Percentiles rank a stretch among this genome's conserved stretches.
phyloP scores from a whole-genome alignment of 1,140 invertebrate species.

The Tetragonula clypearis region DNA sequence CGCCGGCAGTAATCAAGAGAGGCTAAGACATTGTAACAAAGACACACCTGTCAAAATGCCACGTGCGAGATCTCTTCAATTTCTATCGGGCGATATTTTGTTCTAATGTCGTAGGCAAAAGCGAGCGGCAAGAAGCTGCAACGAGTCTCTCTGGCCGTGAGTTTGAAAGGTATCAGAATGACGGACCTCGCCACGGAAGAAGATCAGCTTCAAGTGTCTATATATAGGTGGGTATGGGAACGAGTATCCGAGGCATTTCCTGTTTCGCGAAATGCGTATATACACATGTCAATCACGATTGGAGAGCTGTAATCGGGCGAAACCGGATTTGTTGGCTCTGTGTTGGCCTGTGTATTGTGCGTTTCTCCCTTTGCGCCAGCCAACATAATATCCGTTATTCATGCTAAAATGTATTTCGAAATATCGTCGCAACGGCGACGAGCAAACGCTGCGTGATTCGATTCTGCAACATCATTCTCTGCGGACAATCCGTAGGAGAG shows the following conservation, averaged over 20 bases:
- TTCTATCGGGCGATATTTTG: not conserved
- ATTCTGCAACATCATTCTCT: conserved; percentile 42
- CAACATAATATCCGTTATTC: conserved; percentile 40
- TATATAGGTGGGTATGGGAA: conserved; percentile 86
- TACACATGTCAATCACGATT: not conserved
- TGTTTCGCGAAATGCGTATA: conserved; percentile 17
- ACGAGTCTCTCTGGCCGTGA: conserved; percentile 88
- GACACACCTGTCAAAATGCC: too few relatives aligned
- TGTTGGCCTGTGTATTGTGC: not conserved
- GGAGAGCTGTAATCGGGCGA: conserved; percentile 43
- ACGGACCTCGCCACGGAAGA: conserved; percentile 87
- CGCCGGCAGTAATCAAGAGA: too few relatives aligned
- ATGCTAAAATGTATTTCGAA: conserved; percentile 22
- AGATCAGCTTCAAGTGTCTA: conserved; percentile 89
- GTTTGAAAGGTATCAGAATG: conserved; percentile 88
- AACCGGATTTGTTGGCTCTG: conserved; percentile 32
- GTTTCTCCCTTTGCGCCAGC: conserved; percentile 7
- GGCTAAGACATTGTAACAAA: too few relatives aligned
- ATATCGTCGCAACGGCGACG: conserved; percentile 24
- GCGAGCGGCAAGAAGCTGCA: conserved; percentile 87
- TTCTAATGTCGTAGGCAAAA: conserved; percentile 83
- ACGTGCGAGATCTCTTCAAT: too few relatives aligned
- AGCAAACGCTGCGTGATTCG: conserved; percentile 29
- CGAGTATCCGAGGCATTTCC: conserved; percentile 2
- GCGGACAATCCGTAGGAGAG: not conserved